A percentile compares a stretch with the other conserved stretches of the same genome.
Evolutionary conservation across 2,888 invertebrate genomes (phyloP).

Genomic region (Caenorhabditis sp.): DNA sequence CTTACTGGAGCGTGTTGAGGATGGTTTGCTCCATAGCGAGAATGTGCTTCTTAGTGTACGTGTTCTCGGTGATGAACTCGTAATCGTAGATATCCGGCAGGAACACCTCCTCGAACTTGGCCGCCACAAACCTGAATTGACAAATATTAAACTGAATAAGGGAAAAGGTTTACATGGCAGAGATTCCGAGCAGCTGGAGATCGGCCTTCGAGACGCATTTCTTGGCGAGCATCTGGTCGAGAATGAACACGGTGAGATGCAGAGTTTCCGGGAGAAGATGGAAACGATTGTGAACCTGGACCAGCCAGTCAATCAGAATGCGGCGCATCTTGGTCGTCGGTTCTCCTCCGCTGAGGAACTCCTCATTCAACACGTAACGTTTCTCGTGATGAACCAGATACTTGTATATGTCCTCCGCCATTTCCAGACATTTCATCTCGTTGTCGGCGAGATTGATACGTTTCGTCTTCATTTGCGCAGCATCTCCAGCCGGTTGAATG

Average conservation of each 20-base stretch:
- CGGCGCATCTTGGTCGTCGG: slow-evolving; percentile 91
- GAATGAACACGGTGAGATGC: slow-evolving; percentile 91
- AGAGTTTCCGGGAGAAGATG: slow-evolving; percentile 92
- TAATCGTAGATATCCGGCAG: slow-evolving; percentile 92
- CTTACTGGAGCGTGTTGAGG: slow-evolving; percentile 52
- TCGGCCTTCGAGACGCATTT: slow-evolving; percentile 65
- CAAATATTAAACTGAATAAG: slow-evolving; percentile 77
- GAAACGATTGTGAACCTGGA: slow-evolving; percentile 86
- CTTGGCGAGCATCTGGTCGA: slow-evolving; percentile 93
- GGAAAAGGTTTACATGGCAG: slow-evolving; percentile 84
- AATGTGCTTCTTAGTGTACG: slow-evolving; percentile 87
- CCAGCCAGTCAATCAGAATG: slow-evolving; percentile 94
- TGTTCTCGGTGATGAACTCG: slow-evolving; percentile 92
- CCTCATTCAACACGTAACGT: slow-evolving; percentile 45
- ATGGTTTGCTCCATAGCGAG: slow-evolving; percentile 68
- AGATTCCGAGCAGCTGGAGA: slow-evolving; percentile 71
- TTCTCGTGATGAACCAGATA: slow-evolving; percentile 67
- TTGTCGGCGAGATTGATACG: slow-evolving; percentile 44
- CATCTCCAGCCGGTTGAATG: background rate
- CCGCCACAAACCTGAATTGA: slow-evolving; percentile 90
- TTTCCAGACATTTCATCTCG: slow-evolving; percentile 86
- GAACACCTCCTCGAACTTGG: slow-evolving; percentile 96
- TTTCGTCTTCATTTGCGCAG: slow-evolving; percentile 10
- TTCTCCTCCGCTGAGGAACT: slow-evolving; percentile 58
- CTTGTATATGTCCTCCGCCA: slow-evolving; percentile 92